These are phyloP conservation scores for Platyrinchus mystaceus DNA, from an alignment of 2,797 vertebrate species.

Conservation along the genomic window DNA sequence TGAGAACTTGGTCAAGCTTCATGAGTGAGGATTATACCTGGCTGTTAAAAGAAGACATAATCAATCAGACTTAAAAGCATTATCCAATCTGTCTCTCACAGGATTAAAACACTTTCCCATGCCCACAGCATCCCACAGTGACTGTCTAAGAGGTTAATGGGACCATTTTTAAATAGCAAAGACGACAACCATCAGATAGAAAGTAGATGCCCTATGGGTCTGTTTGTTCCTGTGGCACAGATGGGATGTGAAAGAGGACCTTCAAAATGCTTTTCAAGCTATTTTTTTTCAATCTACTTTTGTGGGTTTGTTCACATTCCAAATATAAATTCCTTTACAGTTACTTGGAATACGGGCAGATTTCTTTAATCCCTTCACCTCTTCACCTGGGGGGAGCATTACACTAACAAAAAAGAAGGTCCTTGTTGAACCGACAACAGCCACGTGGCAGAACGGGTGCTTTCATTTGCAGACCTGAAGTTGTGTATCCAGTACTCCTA, in stretches of 20 bases:
- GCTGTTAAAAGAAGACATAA: background rate
- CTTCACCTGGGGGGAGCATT: slow-evolving; percentile 13
- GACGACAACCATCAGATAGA: background rate
- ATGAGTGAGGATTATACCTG: background rate
- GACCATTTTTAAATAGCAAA: background rate
- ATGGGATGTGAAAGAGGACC: background rate
- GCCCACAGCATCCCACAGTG: background rate
- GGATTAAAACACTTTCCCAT: background rate
- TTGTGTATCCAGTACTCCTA: background rate
- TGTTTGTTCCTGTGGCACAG: background rate
- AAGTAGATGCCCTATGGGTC: background rate
- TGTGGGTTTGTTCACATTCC: background rate
- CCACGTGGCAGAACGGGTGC: background rate
- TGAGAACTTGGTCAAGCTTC: background rate
- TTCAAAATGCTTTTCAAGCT: background rate
- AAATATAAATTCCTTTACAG: background rate
- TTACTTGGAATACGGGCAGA: background rate
- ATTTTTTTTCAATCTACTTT: background rate
- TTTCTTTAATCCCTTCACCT: slow-evolving; percentile 4
- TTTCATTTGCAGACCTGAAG: background rate
- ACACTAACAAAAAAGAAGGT: background rate
- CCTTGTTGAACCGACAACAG: background rate
- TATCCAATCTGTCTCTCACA: background rate
- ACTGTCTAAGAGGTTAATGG: background rate
- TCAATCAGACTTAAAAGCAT: background rate